phyloP scores from a whole-genome alignment of 2,113 vertebrate genomes.

The Chlorodrepanis virens region DNA sequence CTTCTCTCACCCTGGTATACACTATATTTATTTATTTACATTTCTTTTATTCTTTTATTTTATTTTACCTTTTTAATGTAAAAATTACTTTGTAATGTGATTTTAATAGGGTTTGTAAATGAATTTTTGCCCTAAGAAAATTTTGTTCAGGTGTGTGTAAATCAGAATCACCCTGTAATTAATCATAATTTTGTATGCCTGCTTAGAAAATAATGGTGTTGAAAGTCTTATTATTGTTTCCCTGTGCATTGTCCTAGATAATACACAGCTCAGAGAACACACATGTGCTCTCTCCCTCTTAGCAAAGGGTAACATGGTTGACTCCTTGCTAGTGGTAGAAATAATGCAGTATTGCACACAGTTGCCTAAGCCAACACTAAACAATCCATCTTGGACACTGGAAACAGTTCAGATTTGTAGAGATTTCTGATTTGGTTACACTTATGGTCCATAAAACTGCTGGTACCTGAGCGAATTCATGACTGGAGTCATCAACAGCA shows the following conservation, averaged over 20 bases:
- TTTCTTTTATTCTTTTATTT: neutral
- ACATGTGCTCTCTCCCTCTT: neutral
- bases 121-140: neutral
- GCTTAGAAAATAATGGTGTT: neutral
- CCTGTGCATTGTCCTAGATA: neutral
- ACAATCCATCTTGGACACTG: neutral
- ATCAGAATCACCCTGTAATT: neutral
- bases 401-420: neutral
- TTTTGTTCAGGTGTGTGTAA: neutral
- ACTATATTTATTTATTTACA: neutral
- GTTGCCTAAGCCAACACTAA: neutral
- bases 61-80: neutral
- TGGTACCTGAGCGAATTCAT: neutral
- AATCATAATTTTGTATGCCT: neutral
- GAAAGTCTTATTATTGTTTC: neutral
- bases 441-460: neutral
- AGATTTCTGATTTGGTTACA: neutral
- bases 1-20: neutral
- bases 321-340: neutral
- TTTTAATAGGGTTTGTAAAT: neutral
- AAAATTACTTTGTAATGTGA: neutral
- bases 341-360: neutral
- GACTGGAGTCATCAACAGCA: neutral
- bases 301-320: accelerated
- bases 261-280: neutral